A percentile compares a stretch with the other conserved stretches of the same genome.
phyloP scores from a whole-genome alignment of 2,797 vertebrate species.

The Leptodactylus fallax region DNA sequence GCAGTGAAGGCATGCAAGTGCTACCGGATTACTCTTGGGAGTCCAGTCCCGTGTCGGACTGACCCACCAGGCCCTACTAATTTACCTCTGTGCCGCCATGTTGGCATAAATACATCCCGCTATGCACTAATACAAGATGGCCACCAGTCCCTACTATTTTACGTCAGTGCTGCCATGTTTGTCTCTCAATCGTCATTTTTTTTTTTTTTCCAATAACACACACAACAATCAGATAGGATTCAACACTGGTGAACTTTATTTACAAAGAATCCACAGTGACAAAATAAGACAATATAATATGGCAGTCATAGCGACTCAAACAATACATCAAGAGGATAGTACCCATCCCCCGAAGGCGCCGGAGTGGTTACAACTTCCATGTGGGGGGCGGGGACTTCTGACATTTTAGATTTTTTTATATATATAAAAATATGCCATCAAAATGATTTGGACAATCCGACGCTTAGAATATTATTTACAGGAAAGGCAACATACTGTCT shows the following conservation, averaged over 20 bases:
- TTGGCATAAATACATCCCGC: too few species aligned
- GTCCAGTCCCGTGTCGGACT: too few species aligned
- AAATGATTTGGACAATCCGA: conserved; percentile 85
- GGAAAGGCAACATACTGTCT: conserved; percentile 75
- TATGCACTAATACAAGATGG: too few species aligned
- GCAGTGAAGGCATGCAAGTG: too few species aligned
- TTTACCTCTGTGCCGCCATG: too few species aligned
- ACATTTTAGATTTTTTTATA: conserved; percentile 73
- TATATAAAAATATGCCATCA: conserved; percentile 91
- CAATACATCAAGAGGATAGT: conserved; percentile 55
- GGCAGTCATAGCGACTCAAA: conserved; percentile 70
- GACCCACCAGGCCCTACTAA: too few species aligned
- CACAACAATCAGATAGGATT: conserved; percentile 43
- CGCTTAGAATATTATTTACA: conserved; percentile 84
- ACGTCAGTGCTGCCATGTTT: too few species aligned
- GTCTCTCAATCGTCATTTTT: too few species aligned
- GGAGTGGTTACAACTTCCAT: conserved; percentile 77
- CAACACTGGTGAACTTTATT: conserved; percentile 86
- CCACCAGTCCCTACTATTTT: too few species aligned
- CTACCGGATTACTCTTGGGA: too few species aligned
- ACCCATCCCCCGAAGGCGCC: conserved; percentile 64
- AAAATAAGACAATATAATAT: conserved; percentile 75
- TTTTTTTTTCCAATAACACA: neutral
- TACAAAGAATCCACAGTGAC: conserved; percentile 85
- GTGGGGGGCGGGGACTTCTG: conserved; percentile 70